Evolutionary conservation across 2,797 vertebrate genomes (phyloP).

Genomic region (Takifugu ocellatus): DNA sequence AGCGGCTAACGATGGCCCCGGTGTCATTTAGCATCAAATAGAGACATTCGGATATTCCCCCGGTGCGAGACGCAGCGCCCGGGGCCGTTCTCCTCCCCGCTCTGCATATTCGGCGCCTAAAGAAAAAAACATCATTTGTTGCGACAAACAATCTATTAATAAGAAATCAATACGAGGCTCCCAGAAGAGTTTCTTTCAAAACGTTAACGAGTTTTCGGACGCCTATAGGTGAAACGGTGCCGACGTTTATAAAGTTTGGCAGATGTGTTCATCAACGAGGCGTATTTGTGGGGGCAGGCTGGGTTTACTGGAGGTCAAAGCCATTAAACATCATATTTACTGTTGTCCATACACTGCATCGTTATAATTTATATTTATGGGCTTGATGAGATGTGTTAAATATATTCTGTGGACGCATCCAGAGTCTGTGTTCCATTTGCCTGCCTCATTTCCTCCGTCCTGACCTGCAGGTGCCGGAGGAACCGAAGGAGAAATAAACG

Average conservation of each 20-base stretch:
- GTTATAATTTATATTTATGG: constrained; percentile 55
- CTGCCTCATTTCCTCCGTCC: constrained; percentile 45
- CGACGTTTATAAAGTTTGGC: constrained; percentile 17
- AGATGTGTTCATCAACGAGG: neutral
- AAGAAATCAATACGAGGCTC: constrained; percentile 71
- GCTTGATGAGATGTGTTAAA: constrained; percentile 47
- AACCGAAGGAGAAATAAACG: neutral
- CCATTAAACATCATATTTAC: constrained; percentile 45
- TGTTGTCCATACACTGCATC: constrained; percentile 33
- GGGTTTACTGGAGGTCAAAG: constrained; percentile 6
- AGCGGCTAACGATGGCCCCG: constrained; percentile 34
- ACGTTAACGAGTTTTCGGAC: constrained; percentile 72
- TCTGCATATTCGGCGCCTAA: constrained; percentile 60
- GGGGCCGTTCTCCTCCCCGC: constrained; percentile 26
- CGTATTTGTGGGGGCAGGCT: constrained; percentile 4
- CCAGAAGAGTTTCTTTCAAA: constrained; percentile 63
- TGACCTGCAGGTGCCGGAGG: constrained; percentile 37
- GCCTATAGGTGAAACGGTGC: constrained; percentile 62
- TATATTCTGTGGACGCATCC: constrained; percentile 34
- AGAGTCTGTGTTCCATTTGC: constrained; percentile 42
- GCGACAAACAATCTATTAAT: constrained; percentile 76
- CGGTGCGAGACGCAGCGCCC: constrained; percentile 31
- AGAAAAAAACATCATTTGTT: constrained; percentile 65
- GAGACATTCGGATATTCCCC: constrained; percentile 40
- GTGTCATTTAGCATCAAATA: constrained; percentile 21